Conservation (phyloP, 2,113 vertebrate species). For the Eonycteris spelaea region DNA sequence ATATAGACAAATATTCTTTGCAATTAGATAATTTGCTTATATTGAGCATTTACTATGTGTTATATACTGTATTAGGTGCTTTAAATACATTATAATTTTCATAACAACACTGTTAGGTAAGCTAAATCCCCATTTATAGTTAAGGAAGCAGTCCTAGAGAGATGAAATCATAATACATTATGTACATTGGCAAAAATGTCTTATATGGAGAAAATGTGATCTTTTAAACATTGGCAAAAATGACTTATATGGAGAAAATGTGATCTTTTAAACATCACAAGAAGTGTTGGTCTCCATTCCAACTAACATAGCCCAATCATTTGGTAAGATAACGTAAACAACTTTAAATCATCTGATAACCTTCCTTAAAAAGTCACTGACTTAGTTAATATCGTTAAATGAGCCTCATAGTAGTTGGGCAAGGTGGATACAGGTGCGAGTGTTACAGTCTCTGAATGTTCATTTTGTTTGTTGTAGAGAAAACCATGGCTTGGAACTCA, state of each 20-base stretch:
- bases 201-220: background rate
- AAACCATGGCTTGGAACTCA: background rate
- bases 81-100: constrained; percentile 19
- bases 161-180: background rate
- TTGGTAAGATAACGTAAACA: background rate
- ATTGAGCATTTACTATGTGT: background rate
- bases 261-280: background rate
- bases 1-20: background rate
- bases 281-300: background rate
- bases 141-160: background rate
- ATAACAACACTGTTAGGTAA: background rate
- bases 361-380: background rate
- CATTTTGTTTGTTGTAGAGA: background rate
- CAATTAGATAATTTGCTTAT: constrained; percentile 1
- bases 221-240: constrained; percentile 10
- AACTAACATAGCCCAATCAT: background rate
- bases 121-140: background rate
- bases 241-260: background rate
- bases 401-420: background rate
- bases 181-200: background rate
- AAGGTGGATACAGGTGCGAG: background rate
- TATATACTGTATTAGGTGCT: background rate
- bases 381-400: background rate
- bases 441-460: background rate
- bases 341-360: background rate